These are phyloP conservation scores for Drosophila ustulata DNA, from an alignment of 2,888 invertebrate genomes.

Conservation along the genomic window DNA sequence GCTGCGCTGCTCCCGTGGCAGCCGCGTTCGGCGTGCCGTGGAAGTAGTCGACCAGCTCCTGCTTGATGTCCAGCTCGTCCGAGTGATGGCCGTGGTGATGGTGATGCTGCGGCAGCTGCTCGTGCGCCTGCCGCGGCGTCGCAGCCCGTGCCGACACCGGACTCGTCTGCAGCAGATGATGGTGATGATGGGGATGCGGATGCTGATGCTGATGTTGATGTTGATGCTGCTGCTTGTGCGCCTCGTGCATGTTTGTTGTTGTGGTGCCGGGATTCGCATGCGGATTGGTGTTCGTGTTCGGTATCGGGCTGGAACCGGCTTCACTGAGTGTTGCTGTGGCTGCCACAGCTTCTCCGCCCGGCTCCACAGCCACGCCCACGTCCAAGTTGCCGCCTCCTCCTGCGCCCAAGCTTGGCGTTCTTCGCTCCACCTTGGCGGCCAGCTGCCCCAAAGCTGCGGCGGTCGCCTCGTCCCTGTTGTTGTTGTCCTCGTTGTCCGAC, in stretches of 20 bases:
- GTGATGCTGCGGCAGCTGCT: slow-evolving; percentile 51
- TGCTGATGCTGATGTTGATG: not conserved
- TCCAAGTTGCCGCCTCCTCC: slow-evolving; percentile 12
- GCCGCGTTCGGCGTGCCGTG: slow-evolving; percentile 53
- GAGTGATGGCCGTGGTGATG: slow-evolving; percentile 44
- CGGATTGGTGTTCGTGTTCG: slow-evolving; percentile 71
- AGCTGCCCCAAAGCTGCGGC: slow-evolving; percentile 65
- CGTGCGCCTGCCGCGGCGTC: slow-evolving; percentile 69
- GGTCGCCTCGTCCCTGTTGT: slow-evolving; percentile 62
- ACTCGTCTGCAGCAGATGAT: slow-evolving; percentile 61
- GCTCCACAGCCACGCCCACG: slow-evolving; percentile 35
- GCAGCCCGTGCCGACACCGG: slow-evolving; percentile 53
- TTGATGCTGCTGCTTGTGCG: slow-evolving; percentile 59
- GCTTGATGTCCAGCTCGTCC: slow-evolving; percentile 83
- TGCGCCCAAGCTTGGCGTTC: slow-evolving; percentile 55
- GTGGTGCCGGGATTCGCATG: not conserved
- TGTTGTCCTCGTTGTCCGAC: slow-evolving; percentile 79
- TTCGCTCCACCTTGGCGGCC: slow-evolving; percentile 74
- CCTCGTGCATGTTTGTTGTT: slow-evolving; percentile 74
- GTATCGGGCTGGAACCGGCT: slow-evolving; percentile 81
- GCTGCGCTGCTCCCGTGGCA: slow-evolving; percentile 47
- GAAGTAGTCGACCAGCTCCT: slow-evolving; percentile 82
- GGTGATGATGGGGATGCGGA: not conserved
- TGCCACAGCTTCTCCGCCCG: slow-evolving; percentile 18
- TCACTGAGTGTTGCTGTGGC: slow-evolving; percentile 42